These are phyloP conservation scores for Chiroxiphia lanceolata DNA, from an alignment of 2,797 vertebrate species.

Conservation along the genomic window DNA sequence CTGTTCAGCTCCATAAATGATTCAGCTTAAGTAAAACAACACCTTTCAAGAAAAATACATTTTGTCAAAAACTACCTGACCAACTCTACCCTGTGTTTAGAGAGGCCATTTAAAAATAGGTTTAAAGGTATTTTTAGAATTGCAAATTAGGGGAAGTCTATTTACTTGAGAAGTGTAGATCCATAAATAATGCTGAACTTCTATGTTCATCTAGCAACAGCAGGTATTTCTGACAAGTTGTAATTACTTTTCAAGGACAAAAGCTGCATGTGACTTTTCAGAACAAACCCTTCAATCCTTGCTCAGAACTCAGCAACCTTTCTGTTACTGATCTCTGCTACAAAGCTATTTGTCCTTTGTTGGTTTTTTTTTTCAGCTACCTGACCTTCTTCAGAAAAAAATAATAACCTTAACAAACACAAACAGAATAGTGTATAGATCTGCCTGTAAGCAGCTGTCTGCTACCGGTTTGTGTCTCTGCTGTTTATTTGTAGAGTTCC, in stretches of 20 bases:
- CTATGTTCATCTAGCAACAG: conserved; percentile 18
- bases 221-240: conserved; percentile 7
- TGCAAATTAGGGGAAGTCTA: conserved; percentile 29
- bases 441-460: background rate
- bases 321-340: background rate
- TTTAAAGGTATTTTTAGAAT: conserved; percentile 39
- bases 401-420: background rate
- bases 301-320: conserved; percentile 2
- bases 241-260: conserved; percentile 37
- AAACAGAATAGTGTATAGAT: background rate
- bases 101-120: conserved; percentile 22
- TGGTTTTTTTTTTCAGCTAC: background rate
- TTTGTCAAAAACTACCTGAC: background rate
- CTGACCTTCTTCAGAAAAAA: background rate
- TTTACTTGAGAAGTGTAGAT: conserved; percentile 11
- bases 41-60: background rate
- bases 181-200: conserved; percentile 11
- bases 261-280: background rate
- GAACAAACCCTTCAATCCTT: background rate
- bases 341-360: background rate
- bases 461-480: background rate
- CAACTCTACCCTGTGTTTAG: background rate
- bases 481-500: background rate
- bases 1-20: background rate
- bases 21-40: background rate